A percentile compares a stretch with the other conserved stretches of the same genome.
These are phyloP conservation scores for Zygogramma bicolorata DNA, from an alignment of 2,888 invertebrate species.

Conservation along the genomic window DNA sequence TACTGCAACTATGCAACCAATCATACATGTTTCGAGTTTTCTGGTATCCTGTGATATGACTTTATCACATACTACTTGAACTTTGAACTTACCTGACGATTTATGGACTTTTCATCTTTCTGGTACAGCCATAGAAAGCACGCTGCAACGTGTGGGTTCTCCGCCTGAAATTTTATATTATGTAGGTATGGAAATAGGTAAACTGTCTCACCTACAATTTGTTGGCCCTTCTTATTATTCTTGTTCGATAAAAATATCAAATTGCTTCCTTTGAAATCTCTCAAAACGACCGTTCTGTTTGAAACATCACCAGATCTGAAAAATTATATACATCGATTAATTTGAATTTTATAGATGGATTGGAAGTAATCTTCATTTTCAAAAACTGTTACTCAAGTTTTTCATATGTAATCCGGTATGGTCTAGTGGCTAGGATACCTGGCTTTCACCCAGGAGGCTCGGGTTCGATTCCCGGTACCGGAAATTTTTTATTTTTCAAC, in stretches of 20 bases:
- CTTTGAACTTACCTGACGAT: slow-evolving; percentile 54
- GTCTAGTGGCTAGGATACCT: slow-evolving; percentile 80
- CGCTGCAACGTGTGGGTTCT: slow-evolving; percentile 65
- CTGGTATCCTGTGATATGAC: no score
- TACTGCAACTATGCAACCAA: not conserved
- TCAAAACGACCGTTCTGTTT: slow-evolving; percentile 57
- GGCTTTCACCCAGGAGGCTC: slow-evolving; percentile 81
- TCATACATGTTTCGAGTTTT: no score
- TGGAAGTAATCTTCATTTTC: not conserved
- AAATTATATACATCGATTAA: slow-evolving; percentile 3
- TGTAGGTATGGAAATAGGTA: not conserved
- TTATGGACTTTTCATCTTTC: slow-evolving; percentile 48
- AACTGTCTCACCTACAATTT: slow-evolving; percentile 62
- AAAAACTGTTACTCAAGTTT: not conserved
- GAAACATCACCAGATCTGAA: slow-evolving; percentile 64
- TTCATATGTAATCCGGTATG: slow-evolving; percentile 53
- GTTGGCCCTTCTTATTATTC: slow-evolving; percentile 64
- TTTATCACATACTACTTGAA: no score
- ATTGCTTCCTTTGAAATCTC: slow-evolving; percentile 64
- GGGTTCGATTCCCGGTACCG: slow-evolving; percentile 81
- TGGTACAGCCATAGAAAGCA: slow-evolving; percentile 66
- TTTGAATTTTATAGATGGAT: not conserved
- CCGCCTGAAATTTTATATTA: slow-evolving; percentile 56
- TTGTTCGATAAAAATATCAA: slow-evolving; percentile 67
- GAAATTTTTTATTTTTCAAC: slow-evolving; percentile 47